Evolutionary conservation across 1,140 invertebrate species (phyloP), one percentile per base, ranked within the genome.

Genomic region (Ostrea denselamellosa): DNA sequence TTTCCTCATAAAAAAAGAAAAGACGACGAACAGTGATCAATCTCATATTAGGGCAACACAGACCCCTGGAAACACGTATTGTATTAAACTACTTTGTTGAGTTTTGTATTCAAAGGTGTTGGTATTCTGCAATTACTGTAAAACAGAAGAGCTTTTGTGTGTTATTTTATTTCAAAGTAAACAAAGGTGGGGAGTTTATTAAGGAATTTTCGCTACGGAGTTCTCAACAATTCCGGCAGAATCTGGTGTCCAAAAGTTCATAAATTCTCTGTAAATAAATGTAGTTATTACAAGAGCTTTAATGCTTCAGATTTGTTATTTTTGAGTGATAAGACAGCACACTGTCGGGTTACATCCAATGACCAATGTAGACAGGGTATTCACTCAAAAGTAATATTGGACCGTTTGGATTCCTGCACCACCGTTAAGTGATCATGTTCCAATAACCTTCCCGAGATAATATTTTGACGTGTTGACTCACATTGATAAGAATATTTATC

Each of bases 401-500:
- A 14, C 9, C 68, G 12, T 9, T 34, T 25, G 8, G 25, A 25
- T 77, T 77, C 68, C 68, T 77, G 28, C 12, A 77, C 68, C 28
- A 77, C 28, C 68, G 25, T 28, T 77, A 77, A 77, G 25, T 28
- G 68, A 77, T 25, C 28, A n/a, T 62, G 58, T 17, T 62, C 58
- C 58, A n/a, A 62, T 62, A n/a, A 34, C 68, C 68, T 34, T 34
- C 68, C 14, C 25, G 28, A 28, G 68, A 77, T 77, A 44, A 77
- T 77, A 77, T 77, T 77, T 77, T 77, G 68, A 77, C 68, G 68
- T 77, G 68, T 77, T 77, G 68, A 77, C 68, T 77, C 68, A 77
- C 68, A 28, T 34, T 34, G 68, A 77, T 77, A 77, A 77, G 68
- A 77, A 77, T 77, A 77, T 77, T 77, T 77, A 77, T 77, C 68